Evolutionary conservation across 2,797 vertebrate genomes (phyloP), one percentile per base, ranked within the genome.

Genomic region (Danio jaintianensis): DNA sequence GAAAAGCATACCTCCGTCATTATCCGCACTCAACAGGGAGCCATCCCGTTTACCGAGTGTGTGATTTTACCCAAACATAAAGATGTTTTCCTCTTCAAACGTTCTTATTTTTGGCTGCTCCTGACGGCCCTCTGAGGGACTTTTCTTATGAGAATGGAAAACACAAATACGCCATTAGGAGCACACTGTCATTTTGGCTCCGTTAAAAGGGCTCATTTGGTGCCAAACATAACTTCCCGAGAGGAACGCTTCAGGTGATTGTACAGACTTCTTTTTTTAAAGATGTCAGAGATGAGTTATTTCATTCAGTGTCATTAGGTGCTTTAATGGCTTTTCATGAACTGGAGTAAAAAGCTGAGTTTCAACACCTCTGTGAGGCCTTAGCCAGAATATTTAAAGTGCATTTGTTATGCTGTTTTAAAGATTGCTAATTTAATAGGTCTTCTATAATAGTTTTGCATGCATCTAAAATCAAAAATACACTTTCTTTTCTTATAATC

Each of bases 81-180:
- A 74, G 43, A 80, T 67, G 45, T 20, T 80, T 63, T 79, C 42
- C 43, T 58, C 70, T 42, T 74, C 52, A 80, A 68, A 80, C 20
- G 12, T n/a, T 74, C 70, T 67, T 80, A 74, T 74, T 78, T 78
- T 78, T 78, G 76, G 76, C 76, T 48, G 52, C 53, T 69, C 12
- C 16, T 20, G 64, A 18, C 29, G 45, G 53, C 11, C 66, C 76
- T 62, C 66, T 2, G 64, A 62, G 76, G 29, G 36, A 40, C 8
- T 50, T 29, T 69, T 69, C 64, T 50, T 68, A 40, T 22, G 64
- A 61, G 53, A 70, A 69, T 61, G 66, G 47, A 70, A 43, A 78
- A 59, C 22, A 70, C 45, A 61, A 69, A 69, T 69, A 69, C 6
- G 43, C 53, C 53, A 59, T 78, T 78, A 78, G 45, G 61, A 52